Conservation (phyloP, 2,113 vertebrate genomes). For the Harpagus bidentatus region DNA sequence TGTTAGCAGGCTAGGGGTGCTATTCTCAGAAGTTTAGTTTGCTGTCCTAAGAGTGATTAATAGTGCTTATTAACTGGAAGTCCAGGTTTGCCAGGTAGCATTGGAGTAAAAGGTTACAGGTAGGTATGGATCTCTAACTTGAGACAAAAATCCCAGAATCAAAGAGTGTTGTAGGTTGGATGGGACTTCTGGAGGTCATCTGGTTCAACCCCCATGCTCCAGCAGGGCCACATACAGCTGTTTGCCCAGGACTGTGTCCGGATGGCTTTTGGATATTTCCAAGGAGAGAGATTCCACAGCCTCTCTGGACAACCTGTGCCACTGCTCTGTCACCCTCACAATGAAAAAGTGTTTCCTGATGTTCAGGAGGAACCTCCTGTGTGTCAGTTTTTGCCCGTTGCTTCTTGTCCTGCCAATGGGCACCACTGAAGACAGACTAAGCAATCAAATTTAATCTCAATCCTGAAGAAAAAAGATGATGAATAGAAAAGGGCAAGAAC, state of each 20-base stretch:
- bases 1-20: not conserved
- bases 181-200: not conserved
- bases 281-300: too few species aligned
- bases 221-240: not conserved
- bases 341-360: too few species aligned
- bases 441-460: too few species aligned
- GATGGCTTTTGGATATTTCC: too few species aligned
- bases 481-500: too few species aligned
- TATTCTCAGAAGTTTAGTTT: not conserved
- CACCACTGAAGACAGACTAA: too few species aligned
- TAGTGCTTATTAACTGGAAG: not conserved
- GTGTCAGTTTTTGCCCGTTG: too few species aligned
- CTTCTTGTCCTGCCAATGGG: too few species aligned
- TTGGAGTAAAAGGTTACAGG: not conserved
- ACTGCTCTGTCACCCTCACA: too few species aligned
- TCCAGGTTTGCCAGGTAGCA: not conserved
- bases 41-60: not conserved
- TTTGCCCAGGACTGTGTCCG: not conserved
- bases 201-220: not conserved
- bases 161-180: not conserved
- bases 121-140: not conserved
- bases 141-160: not conserved
- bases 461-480: too few species aligned
- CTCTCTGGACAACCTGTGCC: too few species aligned
- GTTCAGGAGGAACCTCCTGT: too few species aligned